phyloP scores from a whole-genome alignment of 2,797 vertebrate species.

The Cheirogaleus major region DNA sequence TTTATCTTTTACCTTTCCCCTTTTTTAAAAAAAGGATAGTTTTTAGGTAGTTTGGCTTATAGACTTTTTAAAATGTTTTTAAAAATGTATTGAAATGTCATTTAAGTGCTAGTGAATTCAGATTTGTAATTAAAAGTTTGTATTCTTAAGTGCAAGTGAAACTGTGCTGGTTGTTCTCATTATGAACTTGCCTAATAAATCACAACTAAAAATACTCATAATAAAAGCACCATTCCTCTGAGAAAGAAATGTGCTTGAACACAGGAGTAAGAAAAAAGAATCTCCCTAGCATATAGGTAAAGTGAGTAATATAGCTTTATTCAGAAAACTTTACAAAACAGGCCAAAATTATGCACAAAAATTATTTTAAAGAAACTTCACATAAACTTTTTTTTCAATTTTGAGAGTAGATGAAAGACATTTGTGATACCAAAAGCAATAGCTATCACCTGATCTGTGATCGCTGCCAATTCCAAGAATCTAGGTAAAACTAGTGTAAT shows the following conservation, averaged over 20 bases:
- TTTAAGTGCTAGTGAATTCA: slow-evolving; percentile 38
- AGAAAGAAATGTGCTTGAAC: slow-evolving; percentile 35
- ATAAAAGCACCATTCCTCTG: slow-evolving; percentile 32
- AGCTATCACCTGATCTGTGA: slow-evolving; percentile 62
- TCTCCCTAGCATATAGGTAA: neutral
- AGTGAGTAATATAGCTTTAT: neutral
- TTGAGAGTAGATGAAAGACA: slow-evolving; percentile 69
- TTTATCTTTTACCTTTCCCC: neutral
- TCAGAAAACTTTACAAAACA: slow-evolving; percentile 39
- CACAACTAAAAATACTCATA: slow-evolving; percentile 15
- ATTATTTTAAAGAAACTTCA: slow-evolving; percentile 60
- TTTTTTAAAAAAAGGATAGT: neutral
- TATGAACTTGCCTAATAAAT: slow-evolving; percentile 34
- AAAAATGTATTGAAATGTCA: neutral
- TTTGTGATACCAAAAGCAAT: slow-evolving; percentile 52
- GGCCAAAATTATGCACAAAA: slow-evolving; percentile 52
- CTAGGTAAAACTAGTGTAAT: slow-evolving; percentile 27
- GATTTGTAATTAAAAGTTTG: neutral
- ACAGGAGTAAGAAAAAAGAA: neutral
- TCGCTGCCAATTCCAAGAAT: slow-evolving; percentile 47
- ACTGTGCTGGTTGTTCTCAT: neutral
- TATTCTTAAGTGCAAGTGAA: neutral
- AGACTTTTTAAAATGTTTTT: neutral
- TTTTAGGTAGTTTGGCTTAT: neutral
- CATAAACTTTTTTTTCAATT: slow-evolving; percentile 38